Conservation (phyloP, 2,888 invertebrate genomes). For the Tipula lateralis region DNA sequence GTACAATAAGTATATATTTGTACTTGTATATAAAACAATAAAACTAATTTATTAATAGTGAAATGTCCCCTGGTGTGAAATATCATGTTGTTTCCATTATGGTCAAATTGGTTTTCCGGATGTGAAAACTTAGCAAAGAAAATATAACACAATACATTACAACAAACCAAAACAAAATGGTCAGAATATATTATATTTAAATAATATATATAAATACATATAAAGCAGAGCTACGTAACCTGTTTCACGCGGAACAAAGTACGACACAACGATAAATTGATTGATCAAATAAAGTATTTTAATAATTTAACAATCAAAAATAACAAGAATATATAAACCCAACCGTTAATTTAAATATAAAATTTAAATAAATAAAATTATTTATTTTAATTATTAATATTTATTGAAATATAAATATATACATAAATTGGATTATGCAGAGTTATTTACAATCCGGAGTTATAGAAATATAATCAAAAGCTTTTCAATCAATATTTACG, state of each 20-base stretch:
- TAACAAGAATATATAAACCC: too few species aligned
- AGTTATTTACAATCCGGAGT: neutral
- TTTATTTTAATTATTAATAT: neutral
- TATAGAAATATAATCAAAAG: neutral
- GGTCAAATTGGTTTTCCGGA: conserved; percentile 24
- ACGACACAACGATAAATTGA: too few species aligned
- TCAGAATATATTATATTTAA: neutral
- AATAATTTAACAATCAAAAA: too few species aligned
- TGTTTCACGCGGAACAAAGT: neutral
- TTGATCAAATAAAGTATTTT: too few species aligned
- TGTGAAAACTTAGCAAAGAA: conserved; percentile 11
- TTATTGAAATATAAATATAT: neutral
- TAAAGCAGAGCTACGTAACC: neutral
- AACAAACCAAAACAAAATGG: neutral
- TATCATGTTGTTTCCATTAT: neutral
- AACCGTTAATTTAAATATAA: neutral
- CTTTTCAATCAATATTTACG: neutral
- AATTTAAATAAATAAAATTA: neutral
- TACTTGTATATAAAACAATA: neutral
- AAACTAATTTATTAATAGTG: neutral
- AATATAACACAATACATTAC: neutral
- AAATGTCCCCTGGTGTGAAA: neutral
- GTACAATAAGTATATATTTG: neutral
- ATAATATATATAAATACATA: neutral
- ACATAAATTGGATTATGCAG: neutral